Base-by-base conservation (phyloP, 2,797 vertebrate genomes). In the Sebastes taczanowskii region DNA sequence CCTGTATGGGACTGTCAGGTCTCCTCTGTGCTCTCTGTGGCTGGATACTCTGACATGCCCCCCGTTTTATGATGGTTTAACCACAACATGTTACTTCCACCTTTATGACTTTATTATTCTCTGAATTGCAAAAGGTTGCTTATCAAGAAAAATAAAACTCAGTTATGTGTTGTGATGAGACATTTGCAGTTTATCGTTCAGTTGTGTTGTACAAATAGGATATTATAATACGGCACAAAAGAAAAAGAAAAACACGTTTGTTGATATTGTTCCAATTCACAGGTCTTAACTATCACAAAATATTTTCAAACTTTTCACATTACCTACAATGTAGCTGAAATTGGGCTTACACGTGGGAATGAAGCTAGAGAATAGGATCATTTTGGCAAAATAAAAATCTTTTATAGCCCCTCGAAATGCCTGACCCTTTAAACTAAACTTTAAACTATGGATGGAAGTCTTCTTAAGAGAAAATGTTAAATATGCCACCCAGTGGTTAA, bases 401-500 rank as follows among this genome's bases (percentile, higher is more conserved):
- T 38, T 66, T 6, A n/a, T 7, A 11, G n/a, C n/a, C 18, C n/a
- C 3, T 70, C 59, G 23, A 52, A 32, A 75, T 60, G 3, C 6
- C 23, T 35, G 11, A 68, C 2, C 32, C 6, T 14, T 65, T n/a
- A 20, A 58, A 64, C 25, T 14, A n/a, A 34, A 23, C 22, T 55
- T 55, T 16, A 49, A 69, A 20, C 20, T 29, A 18, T 38, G n/a
- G 27, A 56, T 4, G n/a, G 22, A 4, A 8, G 14, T 27, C 35
- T 20, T 16, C 2, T 8, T 35, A 10, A 7, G 8, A 27, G 18
- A 46, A 74, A 46, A 35, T 68, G n/a, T 49, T 71, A 32, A 22
- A 66, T 42, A 65, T n/a, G 64, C 80, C 74, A 82, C 61, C 76
- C 20, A 74, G 82, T 82, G 85, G 82, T 46, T 46, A 18, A 46